Evolutionary conservation across 2,113 vertebrate genomes (phyloP), one percentile per base, ranked within the genome.

Genomic region (Labrus mixtus): DNA sequence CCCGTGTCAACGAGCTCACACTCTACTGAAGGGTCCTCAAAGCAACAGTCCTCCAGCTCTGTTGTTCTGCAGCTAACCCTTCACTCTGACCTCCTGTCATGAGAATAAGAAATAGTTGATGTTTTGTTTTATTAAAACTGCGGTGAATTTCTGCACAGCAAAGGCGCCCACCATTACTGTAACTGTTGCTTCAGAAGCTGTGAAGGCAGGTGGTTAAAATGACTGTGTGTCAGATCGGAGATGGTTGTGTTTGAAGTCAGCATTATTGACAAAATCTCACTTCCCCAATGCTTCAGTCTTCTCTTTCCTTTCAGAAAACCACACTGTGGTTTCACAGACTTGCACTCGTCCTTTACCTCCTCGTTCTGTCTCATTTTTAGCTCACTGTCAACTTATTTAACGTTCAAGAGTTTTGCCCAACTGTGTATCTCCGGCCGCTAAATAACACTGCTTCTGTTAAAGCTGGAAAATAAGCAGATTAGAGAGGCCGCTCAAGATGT

Each of bases 21-120:
- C 86, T 87, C 73, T 53, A 65, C 82, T 84, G 22, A 79, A 92
- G 87, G 75, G 90, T 89, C 82, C 75, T 84, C 48, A 66, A 66
- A 79, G 65, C 68, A 81, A 36, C 51, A 75, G 62, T 36, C 62
- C 58, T 85, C 53, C 62, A 73, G 63, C 76, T 41, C 25, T 60
- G 58, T 60, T 83, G 68, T 79, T 75, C 51, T 70, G 48, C 46
- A 33, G 65, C 69, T 43, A 41, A 69, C 63, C 25, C 69, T 70
- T 65, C 23, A 67, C 53, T 63, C 37, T 61, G 37, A 86, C 51
- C 45, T 73, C 62, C 73, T 43, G 23, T 19, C 41, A 46, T n/a
- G 16, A 57, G 43, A 54, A 58, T 51, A 13, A 87, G 70, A 70
- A 43, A 10, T 17, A 54, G 17, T n/a, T 60, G 8, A 39, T 33